These are phyloP conservation scores for Ctenicera cuprea DNA, from an alignment of 2,888 invertebrate genomes.

Conservation along the genomic window DNA sequence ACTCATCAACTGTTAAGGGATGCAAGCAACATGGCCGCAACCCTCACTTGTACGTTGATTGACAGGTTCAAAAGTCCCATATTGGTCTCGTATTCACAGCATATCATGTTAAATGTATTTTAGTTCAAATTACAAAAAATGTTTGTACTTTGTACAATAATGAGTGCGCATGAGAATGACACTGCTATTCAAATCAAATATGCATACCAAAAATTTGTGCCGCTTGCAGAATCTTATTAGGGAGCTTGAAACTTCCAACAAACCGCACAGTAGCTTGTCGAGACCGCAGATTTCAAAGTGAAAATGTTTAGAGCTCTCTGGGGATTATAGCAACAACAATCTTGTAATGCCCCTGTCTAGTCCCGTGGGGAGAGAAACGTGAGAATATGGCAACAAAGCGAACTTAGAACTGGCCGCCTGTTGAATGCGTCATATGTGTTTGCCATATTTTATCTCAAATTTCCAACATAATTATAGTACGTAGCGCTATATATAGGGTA, in stretches of 20 bases:
- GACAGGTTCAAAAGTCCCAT: slow-evolving; percentile 70
- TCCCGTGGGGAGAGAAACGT: slow-evolving; percentile 67
- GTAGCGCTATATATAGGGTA: background rate
- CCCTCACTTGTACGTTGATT: slow-evolving; percentile 69
- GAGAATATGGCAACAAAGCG: slow-evolving; percentile 67
- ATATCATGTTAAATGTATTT: slow-evolving; percentile 59
- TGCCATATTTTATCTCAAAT: slow-evolving; percentile 54
- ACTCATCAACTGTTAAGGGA: slow-evolving; percentile 69
- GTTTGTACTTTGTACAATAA: background rate
- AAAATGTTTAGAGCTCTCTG: slow-evolving; percentile 68
- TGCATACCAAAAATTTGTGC: slow-evolving; percentile 33
- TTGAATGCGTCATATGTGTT: slow-evolving; percentile 62
- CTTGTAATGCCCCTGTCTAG: slow-evolving; percentile 66
- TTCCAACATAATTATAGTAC: slow-evolving; percentile 26
- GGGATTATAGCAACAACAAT: slow-evolving; percentile 71
- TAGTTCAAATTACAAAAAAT: background rate
- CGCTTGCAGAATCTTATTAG: slow-evolving; percentile 50
- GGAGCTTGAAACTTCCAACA: slow-evolving; percentile 56
- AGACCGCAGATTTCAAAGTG: slow-evolving; percentile 67
- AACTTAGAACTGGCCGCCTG: slow-evolving; percentile 67
- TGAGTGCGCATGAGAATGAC: background rate
- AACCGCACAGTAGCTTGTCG: slow-evolving; percentile 65
- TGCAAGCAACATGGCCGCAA: slow-evolving; percentile 68
- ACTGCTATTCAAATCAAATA: slow-evolving; percentile 8
- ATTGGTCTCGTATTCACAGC: slow-evolving; percentile 67